phyloP scores from a whole-genome alignment of 2,797 vertebrate species.

The Tiaroga cobitis region DNA sequence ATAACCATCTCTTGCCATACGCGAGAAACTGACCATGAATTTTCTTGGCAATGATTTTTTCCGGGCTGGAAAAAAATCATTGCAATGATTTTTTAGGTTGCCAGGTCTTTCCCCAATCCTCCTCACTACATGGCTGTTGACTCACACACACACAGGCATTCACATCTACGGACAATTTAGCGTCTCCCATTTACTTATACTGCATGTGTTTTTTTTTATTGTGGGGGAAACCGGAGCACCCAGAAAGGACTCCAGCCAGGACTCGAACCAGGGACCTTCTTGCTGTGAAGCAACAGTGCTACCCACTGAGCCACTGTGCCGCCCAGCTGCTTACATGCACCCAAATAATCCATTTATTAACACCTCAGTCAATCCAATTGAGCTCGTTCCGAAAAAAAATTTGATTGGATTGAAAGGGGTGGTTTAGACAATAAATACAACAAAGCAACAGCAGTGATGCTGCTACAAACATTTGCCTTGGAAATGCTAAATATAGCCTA shows the following conservation, averaged over 20 bases:
- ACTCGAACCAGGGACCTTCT: too few species aligned
- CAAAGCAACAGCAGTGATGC: neutral
- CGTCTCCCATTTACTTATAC: neutral
- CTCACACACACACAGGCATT: neutral
- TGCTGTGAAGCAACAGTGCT: too few species aligned
- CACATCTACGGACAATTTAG: too few species aligned
- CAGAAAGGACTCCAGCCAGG: too few species aligned
- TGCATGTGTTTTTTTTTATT: neutral
- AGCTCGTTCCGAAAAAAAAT: too few species aligned
- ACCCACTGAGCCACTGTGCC: neutral
- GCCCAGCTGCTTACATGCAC: too few species aligned
- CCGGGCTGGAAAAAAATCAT: too few species aligned
- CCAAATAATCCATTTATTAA: too few species aligned
- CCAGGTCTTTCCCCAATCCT: too few species aligned
- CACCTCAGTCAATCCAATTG: neutral
- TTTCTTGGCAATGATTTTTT: neutral
- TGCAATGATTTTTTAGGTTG: neutral
- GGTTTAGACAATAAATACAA: neutral
- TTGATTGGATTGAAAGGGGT: neutral
- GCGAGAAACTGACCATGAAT: neutral
- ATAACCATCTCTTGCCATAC: neutral
- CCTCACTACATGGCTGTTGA: neutral
- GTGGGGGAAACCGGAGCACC: neutral
- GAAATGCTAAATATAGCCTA: conserved; percentile 25
- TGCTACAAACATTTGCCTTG: conserved; percentile 21